Conservation (phyloP, 2,113 vertebrate genomes). For the Nasalis larvatus region DNA sequence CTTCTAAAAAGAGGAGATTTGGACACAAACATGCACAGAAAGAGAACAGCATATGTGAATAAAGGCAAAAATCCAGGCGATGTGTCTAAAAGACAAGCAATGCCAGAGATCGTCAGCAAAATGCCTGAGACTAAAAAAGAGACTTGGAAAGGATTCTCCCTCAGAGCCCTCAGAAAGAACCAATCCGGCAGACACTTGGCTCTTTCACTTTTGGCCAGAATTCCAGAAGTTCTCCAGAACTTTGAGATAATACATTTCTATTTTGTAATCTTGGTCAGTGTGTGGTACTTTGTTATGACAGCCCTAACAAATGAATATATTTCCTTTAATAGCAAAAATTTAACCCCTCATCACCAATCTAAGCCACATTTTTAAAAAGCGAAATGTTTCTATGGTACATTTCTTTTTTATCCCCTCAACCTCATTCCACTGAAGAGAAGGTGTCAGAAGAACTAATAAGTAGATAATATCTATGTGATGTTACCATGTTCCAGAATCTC, state of each 20-base stretch:
- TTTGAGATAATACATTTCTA: background rate
- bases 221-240: too few relatives aligned
- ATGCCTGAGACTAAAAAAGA: too few relatives aligned
- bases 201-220: background rate
- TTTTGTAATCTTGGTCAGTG: background rate
- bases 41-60: too few relatives aligned
- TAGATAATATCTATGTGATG: too few relatives aligned
- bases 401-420: background rate
- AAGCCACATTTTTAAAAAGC: background rate
- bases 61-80: too few relatives aligned
- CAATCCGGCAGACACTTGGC: too few relatives aligned
- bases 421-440: background rate
- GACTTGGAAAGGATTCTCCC: too few relatives aligned
- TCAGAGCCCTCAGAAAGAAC: too few relatives aligned
- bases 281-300: background rate
- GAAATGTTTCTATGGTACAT: background rate
- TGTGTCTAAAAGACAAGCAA: too few relatives aligned
- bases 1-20: background rate
- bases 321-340: background rate
- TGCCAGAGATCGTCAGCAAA: too few relatives aligned
- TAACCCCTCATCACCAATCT: accelerated
- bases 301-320: background rate
- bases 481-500: too few relatives aligned
- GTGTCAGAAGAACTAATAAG: too few relatives aligned
- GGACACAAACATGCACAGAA: background rate